Percentiles rank a stretch among this genome's conserved stretches.
Conservation (phyloP, 2,113 vertebrate species). For the Pitta sordida region DNA sequence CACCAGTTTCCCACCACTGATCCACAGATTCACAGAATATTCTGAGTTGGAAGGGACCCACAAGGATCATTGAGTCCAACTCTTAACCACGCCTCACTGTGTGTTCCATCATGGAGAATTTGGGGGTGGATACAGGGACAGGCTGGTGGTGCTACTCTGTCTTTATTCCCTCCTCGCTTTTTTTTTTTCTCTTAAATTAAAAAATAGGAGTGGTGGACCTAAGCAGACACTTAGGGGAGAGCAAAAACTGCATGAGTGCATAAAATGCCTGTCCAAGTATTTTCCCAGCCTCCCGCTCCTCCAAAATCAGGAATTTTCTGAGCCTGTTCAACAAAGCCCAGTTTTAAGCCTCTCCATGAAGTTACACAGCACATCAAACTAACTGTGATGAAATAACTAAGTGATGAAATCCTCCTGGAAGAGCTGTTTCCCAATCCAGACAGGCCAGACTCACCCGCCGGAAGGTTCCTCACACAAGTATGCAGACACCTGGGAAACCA, state of each 20-base stretch:
- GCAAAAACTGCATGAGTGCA: not conserved
- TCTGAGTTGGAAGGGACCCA: too few species aligned
- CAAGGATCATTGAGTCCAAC: too few species aligned
- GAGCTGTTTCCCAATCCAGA: not conserved
- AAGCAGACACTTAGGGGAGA: not conserved
- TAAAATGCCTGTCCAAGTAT: not conserved
- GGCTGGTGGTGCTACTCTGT: not conserved
- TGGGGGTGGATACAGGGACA: not conserved
- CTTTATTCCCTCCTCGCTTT: not conserved
- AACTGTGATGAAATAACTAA: too few species aligned
- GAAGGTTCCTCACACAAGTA: not conserved
- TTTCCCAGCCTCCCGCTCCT: not conserved
- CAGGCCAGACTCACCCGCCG: accelerated
- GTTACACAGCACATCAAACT: not conserved
- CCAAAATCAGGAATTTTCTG: not conserved
- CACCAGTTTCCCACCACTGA: not conserved
- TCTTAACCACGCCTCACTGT: not conserved
- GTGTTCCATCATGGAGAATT: not conserved
- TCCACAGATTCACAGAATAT: too few species aligned
- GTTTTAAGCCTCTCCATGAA: not conserved
- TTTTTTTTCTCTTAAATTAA: not conserved
- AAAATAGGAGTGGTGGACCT: not conserved
- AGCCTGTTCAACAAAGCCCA: not conserved
- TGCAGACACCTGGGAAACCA: not conserved
- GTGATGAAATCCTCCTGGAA: not conserved